phyloP scores from a whole-genome alignment of 2,113 vertebrate genomes.

The Nansenia antarctica region DNA sequence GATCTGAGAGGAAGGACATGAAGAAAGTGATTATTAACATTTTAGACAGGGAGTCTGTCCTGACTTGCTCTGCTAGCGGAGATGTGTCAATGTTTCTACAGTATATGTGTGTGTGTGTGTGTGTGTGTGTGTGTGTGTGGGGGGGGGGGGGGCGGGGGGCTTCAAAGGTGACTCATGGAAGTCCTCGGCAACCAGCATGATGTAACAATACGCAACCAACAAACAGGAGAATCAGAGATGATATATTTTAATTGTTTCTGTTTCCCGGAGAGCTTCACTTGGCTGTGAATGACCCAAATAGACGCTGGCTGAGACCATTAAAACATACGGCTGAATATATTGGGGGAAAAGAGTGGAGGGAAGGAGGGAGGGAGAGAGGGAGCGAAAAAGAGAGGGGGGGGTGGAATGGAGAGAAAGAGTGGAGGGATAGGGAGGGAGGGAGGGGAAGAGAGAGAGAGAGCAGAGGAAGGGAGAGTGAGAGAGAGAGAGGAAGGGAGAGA shows the following conservation, averaged over 20 bases:
- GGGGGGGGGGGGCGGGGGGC: no score
- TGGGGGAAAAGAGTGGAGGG: background rate
- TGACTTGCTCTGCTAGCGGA: no score
- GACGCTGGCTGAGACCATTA: background rate
- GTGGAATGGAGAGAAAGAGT: background rate
- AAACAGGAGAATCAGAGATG: background rate
- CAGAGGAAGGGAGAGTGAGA: background rate
- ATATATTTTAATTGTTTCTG: no score
- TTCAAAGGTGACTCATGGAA: background rate
- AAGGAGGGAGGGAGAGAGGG: background rate
- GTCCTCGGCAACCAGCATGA: background rate
- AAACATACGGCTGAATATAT: background rate
- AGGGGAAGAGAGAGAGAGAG: background rate
- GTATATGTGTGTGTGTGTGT: no score
- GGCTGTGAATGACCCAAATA: background rate
- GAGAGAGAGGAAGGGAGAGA: background rate
- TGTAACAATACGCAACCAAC: background rate
- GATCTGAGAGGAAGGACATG: background rate
- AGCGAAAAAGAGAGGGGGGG: conserved; percentile 37
- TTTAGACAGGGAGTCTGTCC: background rate
- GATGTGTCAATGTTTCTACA: background rate
- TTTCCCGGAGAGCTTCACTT: no score
- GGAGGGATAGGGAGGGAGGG: background rate
- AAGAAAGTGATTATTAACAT: background rate
- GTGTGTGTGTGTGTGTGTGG: no score